Evolutionary conservation across 2,113 vertebrate genomes (phyloP).

Genomic region (Hyaena hyaena): DNA sequence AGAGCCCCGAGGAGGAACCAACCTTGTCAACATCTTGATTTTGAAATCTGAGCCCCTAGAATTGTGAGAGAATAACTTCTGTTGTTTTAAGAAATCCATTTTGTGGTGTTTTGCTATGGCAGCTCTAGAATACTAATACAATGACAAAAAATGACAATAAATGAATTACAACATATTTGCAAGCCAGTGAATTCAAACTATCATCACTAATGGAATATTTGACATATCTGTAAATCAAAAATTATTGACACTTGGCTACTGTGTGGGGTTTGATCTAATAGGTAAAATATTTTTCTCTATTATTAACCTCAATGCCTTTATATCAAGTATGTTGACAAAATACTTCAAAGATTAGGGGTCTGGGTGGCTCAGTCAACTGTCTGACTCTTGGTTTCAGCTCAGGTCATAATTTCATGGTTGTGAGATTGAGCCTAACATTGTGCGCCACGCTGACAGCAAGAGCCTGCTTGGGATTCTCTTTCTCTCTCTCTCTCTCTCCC

Average conservation of each 20-base stretch:
- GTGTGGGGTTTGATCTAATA: not conserved
- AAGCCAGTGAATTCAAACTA: not conserved
- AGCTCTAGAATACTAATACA: not conserved
- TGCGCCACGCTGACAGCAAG: too few species aligned
- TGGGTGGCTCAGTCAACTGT: too few species aligned
- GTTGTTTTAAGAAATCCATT: not conserved
- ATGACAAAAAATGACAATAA: not conserved
- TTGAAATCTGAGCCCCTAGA: not conserved
- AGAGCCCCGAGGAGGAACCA: not conserved
- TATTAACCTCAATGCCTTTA: not conserved
- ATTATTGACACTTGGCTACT: not conserved
- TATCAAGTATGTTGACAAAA: not conserved
- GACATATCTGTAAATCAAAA: not conserved
- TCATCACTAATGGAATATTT: not conserved
- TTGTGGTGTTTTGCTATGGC: not conserved
- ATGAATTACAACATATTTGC: slow-evolving; percentile 2
- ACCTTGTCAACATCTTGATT: not conserved
- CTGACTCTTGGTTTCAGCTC: too few species aligned
- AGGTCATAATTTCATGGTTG: too few species aligned
- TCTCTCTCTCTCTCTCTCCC: too few species aligned
- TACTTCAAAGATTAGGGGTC: too few species aligned
- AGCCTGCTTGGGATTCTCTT: too few species aligned
- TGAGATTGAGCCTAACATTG: too few species aligned
- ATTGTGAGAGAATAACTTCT: not conserved
- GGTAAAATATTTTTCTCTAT: not conserved